Evolutionary conservation across 2,113 vertebrate species (phyloP).

Genomic region (Phoxinus phoxinus): DNA sequence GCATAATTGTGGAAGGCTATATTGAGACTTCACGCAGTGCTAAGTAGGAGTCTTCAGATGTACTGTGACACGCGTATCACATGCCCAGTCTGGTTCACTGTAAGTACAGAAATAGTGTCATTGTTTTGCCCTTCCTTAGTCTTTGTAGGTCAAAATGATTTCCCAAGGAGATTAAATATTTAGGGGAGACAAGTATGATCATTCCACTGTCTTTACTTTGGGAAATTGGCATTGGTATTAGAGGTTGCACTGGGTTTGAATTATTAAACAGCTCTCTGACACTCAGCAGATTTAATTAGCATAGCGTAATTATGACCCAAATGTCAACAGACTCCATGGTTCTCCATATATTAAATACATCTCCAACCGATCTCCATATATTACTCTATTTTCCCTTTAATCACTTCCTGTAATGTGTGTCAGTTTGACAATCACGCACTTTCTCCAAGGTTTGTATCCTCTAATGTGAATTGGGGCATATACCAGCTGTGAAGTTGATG

Average conservation of each 20-base stretch:
- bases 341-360: constrained; percentile 37
- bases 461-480: background rate
- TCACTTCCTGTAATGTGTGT: constrained; percentile 20
- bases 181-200: constrained; percentile 50
- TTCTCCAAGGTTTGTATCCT: background rate
- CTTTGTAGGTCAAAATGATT: constrained; percentile 54
- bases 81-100: background rate
- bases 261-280: constrained; percentile 57
- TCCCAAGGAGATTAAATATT: constrained; percentile 60
- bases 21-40: constrained; percentile 9
- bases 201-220: constrained; percentile 53
- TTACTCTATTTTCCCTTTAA: constrained; percentile 29
- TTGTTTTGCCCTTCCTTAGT: constrained; percentile 39
- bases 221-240: constrained; percentile 57
- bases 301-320: constrained; percentile 45
- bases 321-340: constrained; percentile 39
- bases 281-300: constrained; percentile 51
- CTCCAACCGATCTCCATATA: constrained; percentile 12
- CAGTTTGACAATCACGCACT: background rate
- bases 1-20: background rate
- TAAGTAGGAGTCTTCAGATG: constrained; percentile 7
- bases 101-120: constrained; percentile 20
- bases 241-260: constrained; percentile 53
- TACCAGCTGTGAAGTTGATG: background rate
- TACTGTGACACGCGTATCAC: background rate